Conservation (phyloP, 2,797 vertebrate species). For the Petrocephalus schoutedeni region DNA sequence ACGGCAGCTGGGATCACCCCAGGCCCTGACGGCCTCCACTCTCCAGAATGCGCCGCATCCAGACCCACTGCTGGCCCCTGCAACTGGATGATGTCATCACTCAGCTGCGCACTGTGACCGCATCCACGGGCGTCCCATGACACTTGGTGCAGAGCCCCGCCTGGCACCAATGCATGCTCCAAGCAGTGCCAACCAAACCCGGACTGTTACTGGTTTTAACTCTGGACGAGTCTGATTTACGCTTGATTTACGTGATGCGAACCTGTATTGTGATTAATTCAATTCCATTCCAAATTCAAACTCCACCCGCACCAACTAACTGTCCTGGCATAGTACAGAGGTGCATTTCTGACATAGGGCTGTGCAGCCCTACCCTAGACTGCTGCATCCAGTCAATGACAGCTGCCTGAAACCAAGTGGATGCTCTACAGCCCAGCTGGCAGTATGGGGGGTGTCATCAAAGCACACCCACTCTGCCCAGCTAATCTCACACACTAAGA, state of each 20-base stretch:
- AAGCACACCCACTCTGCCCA: conserved; percentile 16
- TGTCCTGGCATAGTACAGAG: background rate
- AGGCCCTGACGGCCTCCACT: background rate
- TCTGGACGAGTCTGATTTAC: background rate
- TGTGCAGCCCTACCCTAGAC: background rate
- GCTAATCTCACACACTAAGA: background rate
- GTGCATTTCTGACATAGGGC: background rate
- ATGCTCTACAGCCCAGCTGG: background rate
- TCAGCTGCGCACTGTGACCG: conserved; percentile 1
- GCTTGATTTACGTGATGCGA: background rate
- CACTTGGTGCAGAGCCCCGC: background rate
- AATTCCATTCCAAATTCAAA: background rate
- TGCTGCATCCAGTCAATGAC: background rate
- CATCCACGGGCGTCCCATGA: background rate
- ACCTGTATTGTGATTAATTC: background rate
- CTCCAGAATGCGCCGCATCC: background rate
- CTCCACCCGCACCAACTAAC: background rate
- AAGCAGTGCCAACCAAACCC: background rate
- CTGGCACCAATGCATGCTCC: background rate
- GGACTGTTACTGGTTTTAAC: background rate
- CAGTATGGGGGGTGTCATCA: background rate
- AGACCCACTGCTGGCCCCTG: background rate
- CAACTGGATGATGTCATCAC: background rate
- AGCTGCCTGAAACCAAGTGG: background rate
- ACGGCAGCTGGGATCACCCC: background rate